phyloP scores from a whole-genome alignment of 2,113 vertebrate genomes.

The human (Homo sapiens) region DNA sequence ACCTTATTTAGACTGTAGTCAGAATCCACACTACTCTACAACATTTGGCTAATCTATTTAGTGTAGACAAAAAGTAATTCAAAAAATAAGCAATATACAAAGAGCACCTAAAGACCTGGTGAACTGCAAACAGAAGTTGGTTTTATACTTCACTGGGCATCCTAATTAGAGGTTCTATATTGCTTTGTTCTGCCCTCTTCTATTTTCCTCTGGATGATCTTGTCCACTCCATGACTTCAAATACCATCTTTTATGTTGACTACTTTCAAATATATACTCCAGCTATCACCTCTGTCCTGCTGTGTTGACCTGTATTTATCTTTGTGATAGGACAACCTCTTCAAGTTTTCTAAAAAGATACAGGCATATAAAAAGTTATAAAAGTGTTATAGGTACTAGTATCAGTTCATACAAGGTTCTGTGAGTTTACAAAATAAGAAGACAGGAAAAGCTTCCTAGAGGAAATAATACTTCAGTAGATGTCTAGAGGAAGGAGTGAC shows the following conservation, averaged over 20 bases:
- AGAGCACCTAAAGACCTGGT: background rate
- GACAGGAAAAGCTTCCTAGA: background rate
- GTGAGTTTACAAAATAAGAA: background rate
- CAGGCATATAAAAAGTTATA: background rate
- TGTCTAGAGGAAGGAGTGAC: background rate
- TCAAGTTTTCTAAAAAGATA: background rate
- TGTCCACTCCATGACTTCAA: background rate
- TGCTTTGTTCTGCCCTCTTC: background rate
- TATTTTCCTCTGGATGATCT: background rate
- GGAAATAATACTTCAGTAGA: background rate
- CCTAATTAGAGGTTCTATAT: background rate
- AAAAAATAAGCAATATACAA: background rate
- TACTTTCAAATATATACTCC: background rate
- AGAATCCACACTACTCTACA: background rate
- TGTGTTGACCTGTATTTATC: background rate
- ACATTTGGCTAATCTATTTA: slow-evolving; percentile 1
- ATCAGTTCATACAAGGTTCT: background rate
- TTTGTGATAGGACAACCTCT: background rate
- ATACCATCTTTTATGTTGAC: background rate
- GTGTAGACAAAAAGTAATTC: background rate
- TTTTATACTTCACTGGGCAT: background rate
- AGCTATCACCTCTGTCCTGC: background rate
- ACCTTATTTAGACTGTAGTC: background rate
- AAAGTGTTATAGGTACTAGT: slow-evolving; percentile 2
- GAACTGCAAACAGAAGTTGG: background rate